phyloP scores from a whole-genome alignment of 2,888 invertebrate genomes.

The Criorhina ranunculi region DNA sequence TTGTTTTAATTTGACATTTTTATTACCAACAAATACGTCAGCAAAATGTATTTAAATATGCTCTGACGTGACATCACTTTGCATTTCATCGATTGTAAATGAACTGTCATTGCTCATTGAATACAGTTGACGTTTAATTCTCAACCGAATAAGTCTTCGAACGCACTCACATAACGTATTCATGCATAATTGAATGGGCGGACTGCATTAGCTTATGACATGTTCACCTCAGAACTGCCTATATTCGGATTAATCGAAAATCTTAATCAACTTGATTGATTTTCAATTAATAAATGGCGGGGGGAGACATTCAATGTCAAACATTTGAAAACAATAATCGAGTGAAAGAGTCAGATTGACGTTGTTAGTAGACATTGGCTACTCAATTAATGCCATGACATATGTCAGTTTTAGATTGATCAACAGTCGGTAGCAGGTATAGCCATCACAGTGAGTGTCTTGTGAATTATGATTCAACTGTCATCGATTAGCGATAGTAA shows the following conservation, averaged over 20 bases:
- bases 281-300: conserved; percentile 36
- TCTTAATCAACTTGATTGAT: conserved; percentile 48
- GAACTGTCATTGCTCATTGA: conserved; percentile 59
- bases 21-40: conserved; percentile 45
- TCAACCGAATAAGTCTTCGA: conserved; percentile 33
- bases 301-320: conserved; percentile 51
- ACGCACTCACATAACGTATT: conserved; percentile 5
- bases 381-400: conserved; percentile 46
- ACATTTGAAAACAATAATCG: conserved; percentile 2
- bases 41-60: conserved; percentile 29
- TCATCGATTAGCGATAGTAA: conserved; percentile 53
- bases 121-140: conserved; percentile 32
- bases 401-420: conserved; percentile 44
- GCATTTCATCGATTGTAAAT: conserved; percentile 59
- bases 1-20: conserved; percentile 48
- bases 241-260: conserved; percentile 46
- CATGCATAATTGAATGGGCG: conserved; percentile 39
- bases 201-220: conserved; percentile 32
- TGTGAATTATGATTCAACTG: conserved; percentile 61
- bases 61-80: conserved; percentile 54
- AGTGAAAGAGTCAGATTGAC: neutral
- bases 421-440: conserved; percentile 9
- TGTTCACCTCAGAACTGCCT: neutral
- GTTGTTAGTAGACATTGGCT: conserved; percentile 35
- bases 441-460: conserved; percentile 1